Conservation (phyloP, 2,888 invertebrate species). For the Junonia oenone region DNA sequence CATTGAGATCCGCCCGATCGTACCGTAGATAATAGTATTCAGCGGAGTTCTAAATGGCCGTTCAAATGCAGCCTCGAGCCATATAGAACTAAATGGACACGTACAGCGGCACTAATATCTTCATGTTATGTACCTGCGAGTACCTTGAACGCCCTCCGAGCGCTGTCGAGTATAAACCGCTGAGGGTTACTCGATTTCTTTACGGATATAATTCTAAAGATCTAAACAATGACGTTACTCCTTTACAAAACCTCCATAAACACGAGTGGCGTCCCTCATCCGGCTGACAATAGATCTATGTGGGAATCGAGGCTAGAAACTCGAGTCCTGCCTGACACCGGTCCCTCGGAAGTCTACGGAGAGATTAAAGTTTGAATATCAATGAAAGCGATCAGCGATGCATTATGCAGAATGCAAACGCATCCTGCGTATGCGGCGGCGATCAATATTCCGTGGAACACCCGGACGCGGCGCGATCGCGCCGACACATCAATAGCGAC, state of each 20-base stretch:
- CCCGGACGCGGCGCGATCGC: constrained; percentile 58
- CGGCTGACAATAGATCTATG: constrained; percentile 2
- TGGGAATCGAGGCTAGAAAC: constrained; percentile 16
- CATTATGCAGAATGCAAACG: constrained; percentile 52
- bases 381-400: constrained; percentile 37
- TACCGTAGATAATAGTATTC: constrained; percentile 15
- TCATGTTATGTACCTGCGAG: not conserved
- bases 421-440: constrained; percentile 45
- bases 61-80: constrained; percentile 4
- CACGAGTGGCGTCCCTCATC: not conserved
- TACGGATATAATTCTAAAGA: not conserved
- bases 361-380: constrained; percentile 36
- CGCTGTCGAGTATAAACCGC: not conserved
- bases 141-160: not conserved
- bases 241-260: not conserved
- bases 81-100: constrained; percentile 9
- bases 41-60: constrained; percentile 2
- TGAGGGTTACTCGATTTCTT: not conserved
- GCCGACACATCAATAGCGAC: constrained; percentile 65
- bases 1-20: constrained; percentile 16
- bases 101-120: not conserved
- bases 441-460: constrained; percentile 61
- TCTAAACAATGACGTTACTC: not conserved
- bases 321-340: constrained; percentile 7
- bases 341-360: constrained; percentile 28